Conservation (phyloP, 1,140 invertebrate species). For the Diorhabda sublineata region DNA sequence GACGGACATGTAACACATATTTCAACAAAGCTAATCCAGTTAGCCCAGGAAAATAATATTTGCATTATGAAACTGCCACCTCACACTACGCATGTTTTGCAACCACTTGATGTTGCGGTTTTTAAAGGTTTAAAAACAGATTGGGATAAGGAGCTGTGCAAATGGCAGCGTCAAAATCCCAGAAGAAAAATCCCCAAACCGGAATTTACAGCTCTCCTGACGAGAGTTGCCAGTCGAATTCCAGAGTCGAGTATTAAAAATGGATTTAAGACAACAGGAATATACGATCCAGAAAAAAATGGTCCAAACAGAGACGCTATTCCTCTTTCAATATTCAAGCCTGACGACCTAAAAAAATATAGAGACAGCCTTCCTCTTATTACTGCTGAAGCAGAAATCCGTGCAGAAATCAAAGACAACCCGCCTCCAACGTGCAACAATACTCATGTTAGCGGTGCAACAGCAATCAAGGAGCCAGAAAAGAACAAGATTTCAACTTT, state of each 20-base stretch:
- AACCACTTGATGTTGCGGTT: conserved; percentile 38
- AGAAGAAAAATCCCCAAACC: conserved; percentile 7
- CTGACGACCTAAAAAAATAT: conserved; percentile 1
- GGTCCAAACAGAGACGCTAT: neutral
- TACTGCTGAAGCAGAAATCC: neutral
- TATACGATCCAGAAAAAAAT: neutral
- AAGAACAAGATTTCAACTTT: neutral
- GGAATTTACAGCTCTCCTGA: conserved; percentile 2
- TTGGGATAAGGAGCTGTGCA: conserved; percentile 25
- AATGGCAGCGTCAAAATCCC: conserved; percentile 8
- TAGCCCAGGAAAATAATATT: conserved; percentile 20
- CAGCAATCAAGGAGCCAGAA: neutral
- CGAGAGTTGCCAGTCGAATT: neutral
- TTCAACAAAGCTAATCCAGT: neutral
- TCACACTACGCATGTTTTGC: conserved; percentile 37
- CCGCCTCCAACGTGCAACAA: neutral
- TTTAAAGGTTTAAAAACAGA: conserved; percentile 38
- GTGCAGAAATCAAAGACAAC: neutral
- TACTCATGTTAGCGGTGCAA: neutral
- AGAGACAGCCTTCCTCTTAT: neutral
- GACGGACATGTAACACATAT: conserved; percentile 8
- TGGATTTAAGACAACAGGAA: neutral
- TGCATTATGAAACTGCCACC: conserved; percentile 32
- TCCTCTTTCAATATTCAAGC: neutral
- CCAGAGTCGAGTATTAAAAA: neutral